phyloP scores from a whole-genome alignment of 2,113 vertebrate species.

The Archilochus colubris region DNA sequence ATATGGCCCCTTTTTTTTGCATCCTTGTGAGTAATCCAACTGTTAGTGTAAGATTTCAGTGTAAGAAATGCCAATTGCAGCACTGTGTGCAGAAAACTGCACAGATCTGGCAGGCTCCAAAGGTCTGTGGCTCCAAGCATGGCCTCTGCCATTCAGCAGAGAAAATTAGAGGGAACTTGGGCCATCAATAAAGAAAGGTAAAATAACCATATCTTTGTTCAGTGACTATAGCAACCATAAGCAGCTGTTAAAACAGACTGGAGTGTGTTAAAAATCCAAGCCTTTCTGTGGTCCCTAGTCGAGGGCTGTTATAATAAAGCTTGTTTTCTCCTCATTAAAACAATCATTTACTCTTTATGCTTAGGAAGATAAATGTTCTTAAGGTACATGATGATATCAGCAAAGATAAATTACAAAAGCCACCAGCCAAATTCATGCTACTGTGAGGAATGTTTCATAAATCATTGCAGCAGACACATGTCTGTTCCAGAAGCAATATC shows the following conservation, averaged over 20 bases:
- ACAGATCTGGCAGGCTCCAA: background rate
- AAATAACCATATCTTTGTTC: constrained; percentile 57
- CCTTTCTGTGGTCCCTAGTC: background rate
- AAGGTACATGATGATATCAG: constrained; percentile 21
- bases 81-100: background rate
- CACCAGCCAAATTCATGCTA: constrained; percentile 6
- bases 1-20: background rate
- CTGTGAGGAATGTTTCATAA: background rate
- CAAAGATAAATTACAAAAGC: constrained; percentile 53
- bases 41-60: background rate
- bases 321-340: constrained; percentile 52
- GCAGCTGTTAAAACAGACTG: constrained; percentile 62
- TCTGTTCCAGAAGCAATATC: background rate
- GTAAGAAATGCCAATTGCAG: background rate
- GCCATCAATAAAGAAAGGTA: constrained; percentile 42
- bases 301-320: background rate
- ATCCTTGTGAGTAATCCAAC: background rate
- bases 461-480: background rate
- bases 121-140: background rate
- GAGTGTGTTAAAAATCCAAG: constrained; percentile 5
- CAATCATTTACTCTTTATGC: constrained; percentile 32
- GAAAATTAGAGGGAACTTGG: background rate
- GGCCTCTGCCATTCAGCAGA: constrained; percentile 10
- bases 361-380: constrained; percentile 50
- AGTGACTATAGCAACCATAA: constrained; percentile 17